Base-by-base conservation (phyloP, 2,888 invertebrate genomes). In the Keiferia lycopersicella region DNA sequence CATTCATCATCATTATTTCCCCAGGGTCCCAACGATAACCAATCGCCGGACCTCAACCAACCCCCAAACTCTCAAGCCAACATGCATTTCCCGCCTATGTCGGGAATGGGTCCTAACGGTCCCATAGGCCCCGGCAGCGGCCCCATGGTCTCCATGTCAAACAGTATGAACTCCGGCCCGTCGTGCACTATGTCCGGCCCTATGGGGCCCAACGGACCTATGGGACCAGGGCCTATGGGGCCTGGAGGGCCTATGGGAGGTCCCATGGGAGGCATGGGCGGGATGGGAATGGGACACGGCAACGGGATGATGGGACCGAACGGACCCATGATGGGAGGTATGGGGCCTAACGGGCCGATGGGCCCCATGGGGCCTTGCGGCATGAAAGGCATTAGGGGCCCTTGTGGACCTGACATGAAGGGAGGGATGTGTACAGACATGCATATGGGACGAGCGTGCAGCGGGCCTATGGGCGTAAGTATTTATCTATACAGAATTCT, bases 361-460 rank as follows among this genome's bases (percentile, higher is more conserved):
- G 91, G 92, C 16, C 90, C 91, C 0, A 90, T 92, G 92, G 91
- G 91, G 0, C 90, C 91, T 0, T 92, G 92, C 67, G 91, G 92
- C 1, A 92, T 92, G 86, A 91, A 92, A 61, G 89, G 90, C 0
- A 91, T 92, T 58, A 81, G 92, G 66, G 88, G 89, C 12, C 75
- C 91, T 0, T 90, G 91, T 68, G 92, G 92, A 1, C 91, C 92
- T 0, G 92, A 92, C 67, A 92, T 92, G 91, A 92, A 92, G 68
- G 74, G 84, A 0, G 88, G 89, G 8, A 92, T 92, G 91, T 92
- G 92, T 69, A 82, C 87, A 66, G 92, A 92, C 73, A 92, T 92
- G 83, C 92, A 92, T 73, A 91, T 92, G 91, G 90, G 91, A 16
- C 82, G 92, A 70, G 91, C 87, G 2, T 92, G 92, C 64, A 91